A percentile compares a stretch with the other conserved stretches of the same genome.
These are phyloP conservation scores for Trachymyrmex cornetzi DNA, from an alignment of 1,140 invertebrate species.

Conservation along the genomic window DNA sequence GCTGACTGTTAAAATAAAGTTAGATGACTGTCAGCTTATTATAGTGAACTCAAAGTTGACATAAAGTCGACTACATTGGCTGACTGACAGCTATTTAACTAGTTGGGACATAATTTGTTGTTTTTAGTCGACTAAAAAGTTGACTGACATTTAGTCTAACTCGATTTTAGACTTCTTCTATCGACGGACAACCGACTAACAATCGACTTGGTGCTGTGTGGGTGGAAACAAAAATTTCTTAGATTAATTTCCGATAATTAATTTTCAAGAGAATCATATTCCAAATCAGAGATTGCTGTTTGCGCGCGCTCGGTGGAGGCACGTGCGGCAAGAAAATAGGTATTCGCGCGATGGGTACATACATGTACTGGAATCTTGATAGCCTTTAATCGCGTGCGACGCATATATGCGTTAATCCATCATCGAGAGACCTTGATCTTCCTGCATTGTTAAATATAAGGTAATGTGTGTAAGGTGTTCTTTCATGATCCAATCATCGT, in stretches of 20 bases:
- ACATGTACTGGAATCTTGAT: background rate
- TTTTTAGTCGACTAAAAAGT: too few species aligned
- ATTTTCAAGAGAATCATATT: background rate
- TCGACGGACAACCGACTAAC: too few species aligned
- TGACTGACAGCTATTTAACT: too few species aligned
- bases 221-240: background rate
- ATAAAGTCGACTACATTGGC: too few species aligned
- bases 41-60: too few species aligned
- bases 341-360: background rate
- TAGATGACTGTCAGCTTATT: too few species aligned
- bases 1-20: too few species aligned
- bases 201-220: too few species aligned
- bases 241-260: background rate
- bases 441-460: background rate
- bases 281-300: background rate
- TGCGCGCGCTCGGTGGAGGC: background rate
- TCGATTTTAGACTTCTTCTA: too few species aligned
- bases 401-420: conserved; percentile 73
- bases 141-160: too few species aligned
- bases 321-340: conserved; percentile 9
- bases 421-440: conserved; percentile 75
- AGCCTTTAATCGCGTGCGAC: conserved; percentile 52
- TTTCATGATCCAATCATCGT: conserved; percentile 48
- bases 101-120: too few species aligned
- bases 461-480: background rate